Base-by-base conservation (phyloP, 2,888 invertebrate genomes). In the Erpobdella octoculata region DNA sequence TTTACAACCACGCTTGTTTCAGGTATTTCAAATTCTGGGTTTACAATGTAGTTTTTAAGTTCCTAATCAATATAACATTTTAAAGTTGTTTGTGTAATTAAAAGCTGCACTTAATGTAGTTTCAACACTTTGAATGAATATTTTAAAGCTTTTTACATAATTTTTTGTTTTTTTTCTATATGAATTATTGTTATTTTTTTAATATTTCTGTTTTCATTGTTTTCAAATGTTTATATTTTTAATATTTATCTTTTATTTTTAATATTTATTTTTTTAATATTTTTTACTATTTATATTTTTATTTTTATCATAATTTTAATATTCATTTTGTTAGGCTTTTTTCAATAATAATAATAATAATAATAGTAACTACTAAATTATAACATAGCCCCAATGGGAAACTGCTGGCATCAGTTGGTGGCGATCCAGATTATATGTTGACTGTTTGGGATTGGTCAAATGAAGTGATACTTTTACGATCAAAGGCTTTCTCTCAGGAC, bases 361-460 rank as follows among this genome's bases (percentile, higher is more conserved):
- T 41, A 41, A 15, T 41, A n/a, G 46, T 41, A 41, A 15, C 46
- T 41, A 41, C 12, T n/a, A 41, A 15, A 15, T 41, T 59, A 9
- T 21, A n/a, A 9, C 59, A 59, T 80, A 93, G 92, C 79, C 88
- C 89, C 2, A 88, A 90, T 77, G 94, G 93, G 0, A 87, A 88
- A 71, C 82, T 92, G 61, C 82, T 94, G 72, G 91, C 89, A 0
- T 90, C 91, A 0, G 90, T 91, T 80, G 92, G 92, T 0, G 90
- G 89, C 9, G 89, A 89, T 74, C 93, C 93, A 0, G 93, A 94
- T 81, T 91, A 89, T 80, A 88, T 90, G 81, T 85, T 93, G 46
- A 93, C 93, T 0, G 88, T 94, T 72, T 94, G 93, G 93, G 88
- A 90, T 78, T 94, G 93, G 93, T 86, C 87, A 77, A 86, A 86